These are phyloP conservation scores for Rhea americana DNA, from an alignment of 2,113 vertebrate genomes.

Conservation along the genomic window DNA sequence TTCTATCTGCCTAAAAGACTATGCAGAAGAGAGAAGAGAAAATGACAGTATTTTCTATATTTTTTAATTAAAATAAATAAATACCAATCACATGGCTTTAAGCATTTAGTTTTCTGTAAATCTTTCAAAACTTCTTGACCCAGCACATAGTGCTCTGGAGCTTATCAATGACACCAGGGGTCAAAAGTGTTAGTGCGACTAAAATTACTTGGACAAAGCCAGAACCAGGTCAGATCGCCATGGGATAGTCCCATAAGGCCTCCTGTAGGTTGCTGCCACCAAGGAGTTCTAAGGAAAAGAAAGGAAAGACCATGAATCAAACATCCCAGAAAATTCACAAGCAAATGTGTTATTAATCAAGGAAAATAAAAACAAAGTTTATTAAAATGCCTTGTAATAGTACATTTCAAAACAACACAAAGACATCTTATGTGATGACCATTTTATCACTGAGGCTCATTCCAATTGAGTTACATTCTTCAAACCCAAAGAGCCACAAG, in stretches of 20 bases:
- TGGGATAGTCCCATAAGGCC: slow-evolving; percentile 86
- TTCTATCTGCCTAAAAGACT: not conserved
- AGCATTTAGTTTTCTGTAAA: slow-evolving; percentile 60
- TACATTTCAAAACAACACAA: slow-evolving; percentile 80
- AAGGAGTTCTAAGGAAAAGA: slow-evolving; percentile 90
- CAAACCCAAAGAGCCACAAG: slow-evolving; percentile 73
- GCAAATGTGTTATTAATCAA: slow-evolving; percentile 98
- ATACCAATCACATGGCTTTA: slow-evolving; percentile 50
- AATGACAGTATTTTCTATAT: slow-evolving; percentile 31
- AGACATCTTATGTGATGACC: slow-evolving; percentile 76
- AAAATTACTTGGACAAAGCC: slow-evolving; percentile 89
- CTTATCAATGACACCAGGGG: slow-evolving; percentile 83
- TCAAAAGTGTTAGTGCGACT: slow-evolving; percentile 80
- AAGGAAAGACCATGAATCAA: slow-evolving; percentile 89
- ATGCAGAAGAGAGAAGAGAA: slow-evolving; percentile 17
- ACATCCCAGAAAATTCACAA: slow-evolving; percentile 84
- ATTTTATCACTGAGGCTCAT: slow-evolving; percentile 71
- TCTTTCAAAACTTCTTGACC: slow-evolving; percentile 73
- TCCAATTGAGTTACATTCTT: slow-evolving; percentile 74
- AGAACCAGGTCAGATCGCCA: slow-evolving; percentile 86
- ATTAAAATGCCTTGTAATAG: slow-evolving; percentile 87
- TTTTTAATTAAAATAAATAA: slow-evolving; percentile 59
- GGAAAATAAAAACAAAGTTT: slow-evolving; percentile 95
- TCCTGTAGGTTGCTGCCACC: slow-evolving; percentile 84
- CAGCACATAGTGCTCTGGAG: slow-evolving; percentile 71